phyloP scores from a whole-genome alignment of 2,888 invertebrate genomes.

The Conistra vaccinii region DNA sequence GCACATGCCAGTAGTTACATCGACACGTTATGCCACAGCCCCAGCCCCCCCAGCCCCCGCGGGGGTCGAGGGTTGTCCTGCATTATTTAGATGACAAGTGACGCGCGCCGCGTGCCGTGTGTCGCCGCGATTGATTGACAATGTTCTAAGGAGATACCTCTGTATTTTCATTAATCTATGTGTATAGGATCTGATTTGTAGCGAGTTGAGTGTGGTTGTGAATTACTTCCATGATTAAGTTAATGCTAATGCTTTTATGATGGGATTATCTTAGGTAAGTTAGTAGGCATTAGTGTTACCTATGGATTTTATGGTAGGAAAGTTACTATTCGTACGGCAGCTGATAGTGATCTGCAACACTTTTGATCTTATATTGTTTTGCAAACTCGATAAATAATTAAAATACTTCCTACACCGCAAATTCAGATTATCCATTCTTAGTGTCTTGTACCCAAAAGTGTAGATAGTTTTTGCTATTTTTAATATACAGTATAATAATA shows the following conservation, averaged over 20 bases:
- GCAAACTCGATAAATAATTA: not conserved
- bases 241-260: constrained; percentile 9
- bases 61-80: constrained; percentile 45
- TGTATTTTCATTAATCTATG: constrained; percentile 6
- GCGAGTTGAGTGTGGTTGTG: constrained; percentile 7
- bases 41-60: too few species aligned
- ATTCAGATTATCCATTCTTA: not conserved
- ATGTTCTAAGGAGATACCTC: constrained; percentile 44
- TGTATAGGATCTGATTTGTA: not conserved
- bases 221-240: constrained; percentile 23
- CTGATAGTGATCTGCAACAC: not conserved
- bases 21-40: constrained; percentile 43
- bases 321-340: not conserved
- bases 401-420: too few species aligned
- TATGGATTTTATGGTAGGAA: not conserved
- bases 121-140: constrained; percentile 62
- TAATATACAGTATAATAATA: not conserved
- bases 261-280: constrained; percentile 3
- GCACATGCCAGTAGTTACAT: constrained; percentile 40
- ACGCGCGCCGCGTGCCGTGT: constrained; percentile 33
- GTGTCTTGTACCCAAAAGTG: not conserved
- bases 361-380: not conserved
- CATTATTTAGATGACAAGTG: constrained; percentile 66
- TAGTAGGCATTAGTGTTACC: constrained; percentile 5
- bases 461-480: not conserved